Percentiles rank a stretch among this genome's conserved stretches.
Evolutionary conservation across 2,113 vertebrate species (phyloP).

Genomic region (Urocynchramus pylzowi): DNA sequence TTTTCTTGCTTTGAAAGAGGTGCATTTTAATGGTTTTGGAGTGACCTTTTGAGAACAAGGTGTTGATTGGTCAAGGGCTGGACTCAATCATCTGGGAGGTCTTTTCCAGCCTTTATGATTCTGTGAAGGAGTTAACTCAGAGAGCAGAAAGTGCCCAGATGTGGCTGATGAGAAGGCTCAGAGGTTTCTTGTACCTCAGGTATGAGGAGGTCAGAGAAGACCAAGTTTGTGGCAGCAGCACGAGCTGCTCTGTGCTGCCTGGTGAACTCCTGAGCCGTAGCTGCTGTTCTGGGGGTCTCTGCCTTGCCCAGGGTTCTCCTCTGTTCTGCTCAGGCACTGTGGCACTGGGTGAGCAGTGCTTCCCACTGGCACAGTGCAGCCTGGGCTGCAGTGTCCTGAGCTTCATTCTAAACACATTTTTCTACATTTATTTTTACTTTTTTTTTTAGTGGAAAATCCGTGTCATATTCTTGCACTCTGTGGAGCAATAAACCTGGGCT

Average conservation of each 20-base stretch:
- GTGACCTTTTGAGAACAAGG: background rate
- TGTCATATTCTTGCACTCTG: background rate
- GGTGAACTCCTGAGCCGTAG: background rate
- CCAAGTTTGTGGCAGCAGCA: background rate
- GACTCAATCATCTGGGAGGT: rapidly evolving
- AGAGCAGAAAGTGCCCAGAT: background rate
- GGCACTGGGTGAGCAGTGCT: background rate
- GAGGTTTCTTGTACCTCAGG: background rate
- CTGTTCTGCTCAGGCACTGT: background rate
- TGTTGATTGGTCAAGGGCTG: background rate
- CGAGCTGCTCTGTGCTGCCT: background rate
- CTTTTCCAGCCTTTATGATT: background rate
- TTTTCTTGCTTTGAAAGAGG: background rate
- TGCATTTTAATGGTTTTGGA: background rate
- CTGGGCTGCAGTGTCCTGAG: background rate
- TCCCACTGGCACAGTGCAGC: background rate
- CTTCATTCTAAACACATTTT: background rate
- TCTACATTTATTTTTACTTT: background rate
- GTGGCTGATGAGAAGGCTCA: background rate
- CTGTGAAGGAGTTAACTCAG: background rate
- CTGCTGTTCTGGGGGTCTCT: background rate
- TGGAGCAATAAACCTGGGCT: background rate
- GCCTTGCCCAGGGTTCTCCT: background rate
- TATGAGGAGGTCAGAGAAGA: background rate
- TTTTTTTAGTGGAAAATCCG: background rate